Evolutionary conservation across 2,113 vertebrate genomes (phyloP).

Genomic region (Vulpes lagopus): DNA sequence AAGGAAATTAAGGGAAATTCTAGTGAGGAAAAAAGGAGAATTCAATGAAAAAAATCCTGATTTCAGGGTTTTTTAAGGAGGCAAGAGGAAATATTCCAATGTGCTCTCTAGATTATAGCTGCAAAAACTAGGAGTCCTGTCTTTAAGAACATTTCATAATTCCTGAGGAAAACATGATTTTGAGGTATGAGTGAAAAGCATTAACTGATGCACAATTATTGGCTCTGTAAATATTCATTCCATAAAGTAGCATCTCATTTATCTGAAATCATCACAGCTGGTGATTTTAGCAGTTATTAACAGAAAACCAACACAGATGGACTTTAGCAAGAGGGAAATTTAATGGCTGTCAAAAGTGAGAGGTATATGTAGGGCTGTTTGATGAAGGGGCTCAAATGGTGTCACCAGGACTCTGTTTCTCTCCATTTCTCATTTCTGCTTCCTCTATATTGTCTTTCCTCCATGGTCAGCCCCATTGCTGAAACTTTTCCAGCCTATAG

Average conservation of each 20-base stretch:
- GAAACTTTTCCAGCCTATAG: not conserved
- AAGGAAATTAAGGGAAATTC: not conserved
- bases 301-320: not conserved
- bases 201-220: not conserved
- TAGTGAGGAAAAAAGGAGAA: conserved; percentile 30
- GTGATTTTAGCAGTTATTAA: not conserved
- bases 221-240: not conserved
- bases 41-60: not conserved
- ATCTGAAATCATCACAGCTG: conserved; percentile 5
- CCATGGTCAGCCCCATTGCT: not conserved
- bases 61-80: not conserved
- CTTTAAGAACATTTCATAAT: not conserved
- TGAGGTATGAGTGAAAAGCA: not conserved
- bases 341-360: not conserved
- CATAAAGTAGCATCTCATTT: not conserved
- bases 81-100: not conserved
- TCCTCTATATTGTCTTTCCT: not conserved
- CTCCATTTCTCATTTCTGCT: not conserved
- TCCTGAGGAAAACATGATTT: not conserved
- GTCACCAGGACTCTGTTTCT: not conserved
- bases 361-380: not conserved
- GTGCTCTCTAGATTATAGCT: not conserved
- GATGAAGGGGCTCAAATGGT: not conserved
- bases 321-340: not conserved
- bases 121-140: not conserved